Evolutionary conservation across 2,113 vertebrate genomes (phyloP).

Genomic region (Xenopus laevis): DNA sequence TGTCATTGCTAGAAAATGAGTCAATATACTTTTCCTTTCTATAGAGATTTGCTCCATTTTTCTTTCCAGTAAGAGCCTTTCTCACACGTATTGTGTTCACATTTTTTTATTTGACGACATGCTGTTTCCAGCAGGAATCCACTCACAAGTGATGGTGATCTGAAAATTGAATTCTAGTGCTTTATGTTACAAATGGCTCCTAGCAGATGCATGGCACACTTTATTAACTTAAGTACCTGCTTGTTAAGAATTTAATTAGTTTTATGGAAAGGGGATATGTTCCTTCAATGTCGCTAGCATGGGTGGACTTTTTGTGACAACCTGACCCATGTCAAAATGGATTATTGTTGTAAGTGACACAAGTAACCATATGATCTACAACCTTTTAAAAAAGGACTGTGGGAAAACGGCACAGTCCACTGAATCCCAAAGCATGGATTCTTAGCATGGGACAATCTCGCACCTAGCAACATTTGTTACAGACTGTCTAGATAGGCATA

Average conservation of each 20-base stretch:
- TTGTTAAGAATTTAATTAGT: constrained; percentile 86
- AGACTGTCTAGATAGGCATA: constrained; percentile 56
- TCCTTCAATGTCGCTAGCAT: constrained; percentile 73
- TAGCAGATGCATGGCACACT: constrained; percentile 80
- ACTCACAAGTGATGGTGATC: constrained; percentile 74
- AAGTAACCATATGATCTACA: constrained; percentile 82
- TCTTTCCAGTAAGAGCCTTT: constrained; percentile 69
- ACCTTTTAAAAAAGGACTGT: constrained; percentile 83
- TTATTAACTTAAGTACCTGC: constrained; percentile 80
- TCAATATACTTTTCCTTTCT: background rate
- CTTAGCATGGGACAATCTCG: constrained; percentile 75
- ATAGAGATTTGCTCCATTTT: constrained; percentile 55
- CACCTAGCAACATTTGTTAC: constrained; percentile 82
- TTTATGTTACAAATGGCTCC: constrained; percentile 70
- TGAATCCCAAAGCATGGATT: constrained; percentile 67
- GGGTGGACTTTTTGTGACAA: constrained; percentile 76
- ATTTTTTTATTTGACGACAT: constrained; percentile 67
- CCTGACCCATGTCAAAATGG: constrained; percentile 81
- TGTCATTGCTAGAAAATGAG: background rate
- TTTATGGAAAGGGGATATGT: constrained; percentile 73
- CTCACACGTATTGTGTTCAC: constrained; percentile 71
- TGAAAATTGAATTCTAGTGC: constrained; percentile 67
- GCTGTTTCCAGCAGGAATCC: constrained; percentile 63
- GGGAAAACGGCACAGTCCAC: constrained; percentile 77
- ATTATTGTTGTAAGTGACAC: constrained; percentile 87